phyloP scores from a whole-genome alignment of 1,140 invertebrate genomes.

The Ceratina australensis region DNA sequence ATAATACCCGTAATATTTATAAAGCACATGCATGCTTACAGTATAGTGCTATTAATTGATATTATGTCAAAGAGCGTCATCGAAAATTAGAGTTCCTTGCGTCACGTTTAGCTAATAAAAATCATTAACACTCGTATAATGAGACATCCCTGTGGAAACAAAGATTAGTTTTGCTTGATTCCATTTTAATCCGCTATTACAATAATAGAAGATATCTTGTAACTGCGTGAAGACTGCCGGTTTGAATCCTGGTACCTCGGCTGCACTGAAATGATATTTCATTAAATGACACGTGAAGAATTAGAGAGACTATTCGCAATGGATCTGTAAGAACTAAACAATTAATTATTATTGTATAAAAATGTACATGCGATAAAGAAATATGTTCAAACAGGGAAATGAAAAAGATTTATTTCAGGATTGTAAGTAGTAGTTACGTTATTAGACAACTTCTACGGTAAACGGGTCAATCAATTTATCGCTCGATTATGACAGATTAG shows the following conservation, averaged over 20 bases:
- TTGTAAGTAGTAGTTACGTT: not conserved
- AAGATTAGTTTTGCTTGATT: not conserved
- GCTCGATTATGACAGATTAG: not conserved
- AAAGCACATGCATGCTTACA: too few relatives aligned
- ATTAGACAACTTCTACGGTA: not conserved
- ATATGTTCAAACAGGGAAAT: not conserved
- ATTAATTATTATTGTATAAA: conserved; percentile 9
- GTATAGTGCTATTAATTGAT: too few relatives aligned
- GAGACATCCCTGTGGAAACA: conserved; percentile 1
- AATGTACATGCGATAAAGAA: not conserved
- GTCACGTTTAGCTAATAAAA: not conserved
- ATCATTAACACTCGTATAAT: not conserved
- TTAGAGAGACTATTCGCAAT: not conserved
- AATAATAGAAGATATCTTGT: not conserved
- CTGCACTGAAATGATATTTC: conserved; percentile 6
- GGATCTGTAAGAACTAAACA: conserved; percentile 2
- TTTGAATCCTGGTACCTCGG: too few relatives aligned
- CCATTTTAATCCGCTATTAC: not conserved
- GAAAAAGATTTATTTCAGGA: too few relatives aligned
- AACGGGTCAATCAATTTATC: not conserved
- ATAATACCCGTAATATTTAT: too few relatives aligned
- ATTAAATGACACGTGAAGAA: not conserved
- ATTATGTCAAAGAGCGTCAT: too few relatives aligned
- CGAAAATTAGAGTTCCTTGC: not conserved
- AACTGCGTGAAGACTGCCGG: not conserved